These are phyloP conservation scores for Acleris emargana DNA, from an alignment of 2,888 invertebrate genomes.

Conservation along the genomic window DNA sequence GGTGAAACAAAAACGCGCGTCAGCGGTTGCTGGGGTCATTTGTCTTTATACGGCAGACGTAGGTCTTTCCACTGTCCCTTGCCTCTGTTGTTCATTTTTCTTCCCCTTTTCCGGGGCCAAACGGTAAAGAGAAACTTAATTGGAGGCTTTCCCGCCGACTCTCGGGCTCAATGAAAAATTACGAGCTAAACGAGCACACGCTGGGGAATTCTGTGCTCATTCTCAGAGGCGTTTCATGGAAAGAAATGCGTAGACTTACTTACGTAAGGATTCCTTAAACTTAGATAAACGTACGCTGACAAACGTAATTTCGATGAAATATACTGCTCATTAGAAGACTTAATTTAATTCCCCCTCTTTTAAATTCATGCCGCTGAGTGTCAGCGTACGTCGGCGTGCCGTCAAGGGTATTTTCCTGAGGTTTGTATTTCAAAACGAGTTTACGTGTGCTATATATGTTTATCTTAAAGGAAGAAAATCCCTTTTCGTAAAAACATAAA, in stretches of 20 bases:
- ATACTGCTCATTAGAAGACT: conserved; percentile 54
- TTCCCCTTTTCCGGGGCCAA: conserved; percentile 71
- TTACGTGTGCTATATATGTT: conserved; percentile 6
- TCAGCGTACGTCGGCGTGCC: conserved; percentile 25
- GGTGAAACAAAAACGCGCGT: conserved; percentile 29
- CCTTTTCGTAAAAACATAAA: background rate
- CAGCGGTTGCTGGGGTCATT: conserved; percentile 52
- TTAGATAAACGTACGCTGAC: conserved; percentile 71
- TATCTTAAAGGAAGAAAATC: background rate
- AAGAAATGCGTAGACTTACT: conserved; percentile 69
- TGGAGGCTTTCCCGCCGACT: conserved; percentile 79
- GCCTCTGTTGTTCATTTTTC: conserved; percentile 78
- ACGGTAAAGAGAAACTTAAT: conserved; percentile 83
- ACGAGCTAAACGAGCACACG: conserved; percentile 81
- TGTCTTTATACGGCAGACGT: conserved; percentile 59
- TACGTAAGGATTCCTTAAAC: conserved; percentile 62
- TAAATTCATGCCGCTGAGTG: conserved; percentile 29
- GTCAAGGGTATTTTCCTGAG: conserved; percentile 20
- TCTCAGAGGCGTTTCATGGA: conserved; percentile 59
- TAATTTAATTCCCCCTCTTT: conserved; percentile 39
- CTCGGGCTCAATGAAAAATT: conserved; percentile 83
- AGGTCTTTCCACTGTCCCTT: conserved; percentile 65
- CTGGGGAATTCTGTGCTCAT: conserved; percentile 76
- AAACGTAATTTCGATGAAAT: conserved; percentile 70
- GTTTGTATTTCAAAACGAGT: conserved; percentile 19